Percentiles rank a stretch among this genome's conserved stretches.
phyloP scores from a whole-genome alignment of 1,140 invertebrate species.

The Polypedilum vanderplanki region DNA sequence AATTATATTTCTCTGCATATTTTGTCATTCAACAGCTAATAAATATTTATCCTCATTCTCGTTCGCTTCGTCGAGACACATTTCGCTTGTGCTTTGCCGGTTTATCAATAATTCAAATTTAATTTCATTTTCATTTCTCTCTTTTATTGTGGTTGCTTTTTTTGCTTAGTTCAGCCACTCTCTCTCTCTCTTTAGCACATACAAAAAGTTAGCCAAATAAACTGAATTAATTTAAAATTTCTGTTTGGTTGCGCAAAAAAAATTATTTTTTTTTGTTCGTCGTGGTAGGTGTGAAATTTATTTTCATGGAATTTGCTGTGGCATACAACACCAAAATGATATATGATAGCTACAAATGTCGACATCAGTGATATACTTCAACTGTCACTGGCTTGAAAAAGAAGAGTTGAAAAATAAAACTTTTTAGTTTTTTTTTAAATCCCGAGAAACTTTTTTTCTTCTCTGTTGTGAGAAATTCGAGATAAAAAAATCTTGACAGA shows the following conservation, averaged over 20 bases:
- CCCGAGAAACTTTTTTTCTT: too few species aligned
- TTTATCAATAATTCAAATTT: constrained; percentile 17
- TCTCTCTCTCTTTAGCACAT: neutral
- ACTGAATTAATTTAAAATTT: neutral
- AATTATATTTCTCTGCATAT: neutral
- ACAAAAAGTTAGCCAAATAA: neutral
- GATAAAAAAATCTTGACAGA: too few species aligned
- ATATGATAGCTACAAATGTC: neutral
- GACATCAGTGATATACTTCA: constrained; percentile 17
- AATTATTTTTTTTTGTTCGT: neutral
- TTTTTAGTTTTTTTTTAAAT: too few species aligned
- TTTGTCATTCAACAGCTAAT: constrained; percentile 12
- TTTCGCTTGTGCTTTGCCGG: neutral
- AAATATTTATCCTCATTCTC: neutral
- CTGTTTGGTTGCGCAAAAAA: neutral
- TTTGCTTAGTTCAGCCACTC: neutral
- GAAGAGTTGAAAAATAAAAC: too few species aligned
- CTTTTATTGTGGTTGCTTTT: neutral
- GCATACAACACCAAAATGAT: constrained; percentile 6
- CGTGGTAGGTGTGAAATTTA: constrained; percentile 11
- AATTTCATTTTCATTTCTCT: neutral
- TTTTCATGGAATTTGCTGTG: constrained; percentile 2
- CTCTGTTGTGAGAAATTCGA: too few species aligned
- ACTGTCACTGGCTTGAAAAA: neutral
- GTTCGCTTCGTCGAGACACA: neutral